Conservation (phyloP, 2,797 vertebrate genomes). For the Crenichthys baileyi region DNA sequence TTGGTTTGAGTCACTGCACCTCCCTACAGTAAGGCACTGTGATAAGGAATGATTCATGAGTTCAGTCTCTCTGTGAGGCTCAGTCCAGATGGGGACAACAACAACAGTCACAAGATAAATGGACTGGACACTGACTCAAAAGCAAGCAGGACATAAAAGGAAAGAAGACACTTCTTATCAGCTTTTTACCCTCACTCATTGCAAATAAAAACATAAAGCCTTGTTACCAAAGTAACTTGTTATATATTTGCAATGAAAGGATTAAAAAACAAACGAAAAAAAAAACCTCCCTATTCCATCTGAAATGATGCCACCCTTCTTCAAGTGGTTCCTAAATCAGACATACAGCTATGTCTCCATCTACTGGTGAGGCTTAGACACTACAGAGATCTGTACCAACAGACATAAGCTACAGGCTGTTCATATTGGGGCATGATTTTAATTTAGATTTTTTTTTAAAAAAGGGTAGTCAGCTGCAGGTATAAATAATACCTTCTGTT, state of each 20-base stretch:
- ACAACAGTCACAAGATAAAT: conserved; percentile 17
- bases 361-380: conserved; percentile 58
- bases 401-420: background rate
- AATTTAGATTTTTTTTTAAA: too few relatives aligned
- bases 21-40: conserved; percentile 36
- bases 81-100: conserved; percentile 33
- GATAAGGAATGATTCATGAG: conserved; percentile 68
- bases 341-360: conserved; percentile 59
- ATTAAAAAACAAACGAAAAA: too few relatives aligned
- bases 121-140: conserved; percentile 12
- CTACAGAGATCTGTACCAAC: background rate
- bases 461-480: background rate
- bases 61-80: conserved; percentile 29
- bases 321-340: conserved; percentile 10
- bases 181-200: background rate
- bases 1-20: conserved; percentile 55
- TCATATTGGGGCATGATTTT: background rate
- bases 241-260: background rate
- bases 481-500: background rate
- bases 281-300: background rate
- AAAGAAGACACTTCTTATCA: background rate
- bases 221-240: background rate
- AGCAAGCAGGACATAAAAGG: conserved; percentile 7
- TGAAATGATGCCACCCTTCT: conserved; percentile 23
- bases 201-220: background rate